Evolutionary conservation across 1,140 invertebrate genomes (phyloP).

Genomic region (Chrysomallon squamiferum): DNA sequence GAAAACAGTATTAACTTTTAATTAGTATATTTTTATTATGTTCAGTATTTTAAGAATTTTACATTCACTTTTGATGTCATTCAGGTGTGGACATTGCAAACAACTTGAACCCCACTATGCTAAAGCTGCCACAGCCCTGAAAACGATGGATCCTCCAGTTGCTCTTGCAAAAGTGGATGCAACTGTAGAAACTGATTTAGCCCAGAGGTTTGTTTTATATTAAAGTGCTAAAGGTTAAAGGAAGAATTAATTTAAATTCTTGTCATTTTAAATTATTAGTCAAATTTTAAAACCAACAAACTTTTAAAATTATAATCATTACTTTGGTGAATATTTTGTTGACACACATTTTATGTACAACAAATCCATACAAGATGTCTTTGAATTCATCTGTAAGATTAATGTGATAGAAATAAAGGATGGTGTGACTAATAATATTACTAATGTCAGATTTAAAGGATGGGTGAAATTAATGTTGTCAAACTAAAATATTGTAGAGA

Average conservation of each 20-base stretch:
- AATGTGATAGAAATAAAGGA: too few relatives aligned
- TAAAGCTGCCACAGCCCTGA: conserved; percentile 86
- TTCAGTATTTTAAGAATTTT: too few relatives aligned
- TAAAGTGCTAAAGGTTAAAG: neutral
- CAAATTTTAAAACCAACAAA: neutral
- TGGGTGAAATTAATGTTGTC: too few relatives aligned
- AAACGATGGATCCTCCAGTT: conserved; percentile 69
- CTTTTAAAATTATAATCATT: neutral
- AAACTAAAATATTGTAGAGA: too few relatives aligned
- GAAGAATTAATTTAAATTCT: neutral
- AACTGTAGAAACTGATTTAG: conserved; percentile 64
- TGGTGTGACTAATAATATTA: too few relatives aligned
- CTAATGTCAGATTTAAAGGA: too few relatives aligned
- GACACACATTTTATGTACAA: too few relatives aligned
- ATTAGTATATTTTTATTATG: too few relatives aligned
- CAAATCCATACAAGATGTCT: too few relatives aligned
- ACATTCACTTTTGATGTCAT: conserved; percentile 13
- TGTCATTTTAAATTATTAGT: neutral
- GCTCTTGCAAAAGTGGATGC: conserved; percentile 67
- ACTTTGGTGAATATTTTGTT: too few relatives aligned
- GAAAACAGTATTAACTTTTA: too few relatives aligned
- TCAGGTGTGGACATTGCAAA: conserved; percentile 92
- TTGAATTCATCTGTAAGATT: too few relatives aligned
- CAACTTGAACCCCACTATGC: conserved; percentile 95
- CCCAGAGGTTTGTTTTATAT: conserved; percentile 50